Base-by-base conservation (phyloP, 2,888 invertebrate species). In the Ypsolopha sequella region DNA sequence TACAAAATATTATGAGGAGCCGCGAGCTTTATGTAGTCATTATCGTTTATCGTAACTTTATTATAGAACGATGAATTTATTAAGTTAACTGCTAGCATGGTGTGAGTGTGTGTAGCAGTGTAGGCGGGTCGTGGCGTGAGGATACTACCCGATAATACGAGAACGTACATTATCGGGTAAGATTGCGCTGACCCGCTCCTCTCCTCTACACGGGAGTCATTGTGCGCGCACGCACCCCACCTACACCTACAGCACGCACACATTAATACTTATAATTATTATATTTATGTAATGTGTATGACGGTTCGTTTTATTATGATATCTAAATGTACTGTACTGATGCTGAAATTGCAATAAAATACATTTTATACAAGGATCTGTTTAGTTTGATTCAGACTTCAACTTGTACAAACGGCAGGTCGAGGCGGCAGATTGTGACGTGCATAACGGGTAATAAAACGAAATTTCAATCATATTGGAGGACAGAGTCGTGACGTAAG, bases 331-430 rank as follows among this genome's bases (percentile, higher is more conserved):
- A 41, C 13, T 49, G 65, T 72, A 72, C 64, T 66, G 58, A 73
- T 70, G 69, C 70, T 74, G 64, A 61, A 62, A 68, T 65, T 68
- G 61, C 74, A 79, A 78, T 79, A 70, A 80, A 76, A 71, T 11
- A 45, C 44, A 50, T 45, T 43, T 43, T 45, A 51, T 43, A 51
- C 50, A 45, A 38, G 48, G 41, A 50, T 3, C 24, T 41, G 52
- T 47, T 52, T 48, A 57, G 63, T 64, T 60, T 53, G 60, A 38
- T 39, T 58, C 43, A 41, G 91, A 59, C 91, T 89, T n/a, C n/a
- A n/a, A n/a, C n/a, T n/a, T n/a, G n/a, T n/a, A n/a, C n/a, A n/a
- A n/a, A n/a, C n/a, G n/a, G n/a, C n/a, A n/a, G n/a, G n/a, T n/a
- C n/a, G n/a, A n/a, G n/a, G n/a, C n/a, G n/a, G n/a, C n/a, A n/a